Evolutionary conservation across 2,113 vertebrate genomes (phyloP), one percentile per base, ranked within the genome.

Genomic region (Tyrannus savana): DNA sequence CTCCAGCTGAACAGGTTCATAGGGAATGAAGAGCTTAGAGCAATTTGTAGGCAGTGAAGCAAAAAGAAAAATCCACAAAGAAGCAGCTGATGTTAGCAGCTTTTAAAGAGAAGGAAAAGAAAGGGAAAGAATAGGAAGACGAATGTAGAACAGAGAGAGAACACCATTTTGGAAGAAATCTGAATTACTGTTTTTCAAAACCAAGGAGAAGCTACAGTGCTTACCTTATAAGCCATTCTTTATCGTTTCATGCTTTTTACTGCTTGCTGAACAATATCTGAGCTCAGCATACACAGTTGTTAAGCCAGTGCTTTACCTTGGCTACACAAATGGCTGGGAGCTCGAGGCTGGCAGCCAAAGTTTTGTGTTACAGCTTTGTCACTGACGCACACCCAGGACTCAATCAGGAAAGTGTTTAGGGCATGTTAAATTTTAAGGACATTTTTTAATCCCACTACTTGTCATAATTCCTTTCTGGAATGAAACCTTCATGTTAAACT

Each of bases 11-110:
- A 97, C 84, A 97, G 89, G 83, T 97, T 97, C 82, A 60, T 73
- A 91, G 95, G 91, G 93, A 97, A 97, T 96, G 97, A 94, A 96
- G 94, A 94, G 93, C 97, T 98, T 95, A 97, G 80, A 97, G 97
- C 93, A 98, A 98, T 98, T 98, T 98, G 91, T 95, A 97, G 97
- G 96, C 97, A 97, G 89, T 28, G 91, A 97, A 97, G 95, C 96
- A 97, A 97, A 97, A 89, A 97, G 94, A 93, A 95, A 95, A 97
- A 97, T 96, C 92, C 95, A 96, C 96, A 97, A 97, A 97, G 95
- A 97, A 95, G 95, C 93, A 97, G 93, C 96, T 97, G 95, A 98
- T 98, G 96, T 95, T 97, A 97, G 95, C 97, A 90, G 73, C 96
- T 98, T 96, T 97, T 90, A 96, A 90, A 92, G 74, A 89, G 88